Evolutionary conservation across 2,797 vertebrate species (phyloP).

Genomic region (Thunnus albacares): DNA sequence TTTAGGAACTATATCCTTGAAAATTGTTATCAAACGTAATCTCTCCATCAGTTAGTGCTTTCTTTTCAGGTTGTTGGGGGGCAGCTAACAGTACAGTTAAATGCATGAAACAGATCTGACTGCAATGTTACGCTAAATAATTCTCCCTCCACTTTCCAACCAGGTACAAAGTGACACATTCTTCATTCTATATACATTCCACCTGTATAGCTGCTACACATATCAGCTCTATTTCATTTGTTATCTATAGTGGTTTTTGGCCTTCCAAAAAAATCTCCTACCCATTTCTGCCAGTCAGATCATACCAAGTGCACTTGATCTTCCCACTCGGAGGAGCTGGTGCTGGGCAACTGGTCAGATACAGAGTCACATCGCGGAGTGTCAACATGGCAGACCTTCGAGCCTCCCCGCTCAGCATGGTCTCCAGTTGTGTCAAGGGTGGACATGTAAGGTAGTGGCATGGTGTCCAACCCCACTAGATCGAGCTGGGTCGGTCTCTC

Average conservation of each 20-base stretch:
- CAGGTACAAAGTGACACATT: conserved; percentile 46
- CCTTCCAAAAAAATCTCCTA: conserved; percentile 31
- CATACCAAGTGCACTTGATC: conserved; percentile 95
- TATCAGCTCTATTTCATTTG: conserved; percentile 27
- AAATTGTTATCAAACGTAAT: conserved; percentile 48
- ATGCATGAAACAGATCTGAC: conserved; percentile 17
- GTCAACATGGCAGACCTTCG: conserved; percentile 78
- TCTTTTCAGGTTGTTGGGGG: conserved; percentile 35
- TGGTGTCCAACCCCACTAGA: conserved; percentile 80
- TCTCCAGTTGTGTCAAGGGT: conserved; percentile 74
- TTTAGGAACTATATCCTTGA: conserved; percentile 29
- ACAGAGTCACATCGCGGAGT: conserved; percentile 86
- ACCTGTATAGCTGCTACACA: conserved; percentile 20
- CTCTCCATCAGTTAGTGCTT: conserved; percentile 50
- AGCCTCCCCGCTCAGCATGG: conserved; percentile 53
- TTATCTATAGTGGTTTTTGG: conserved; percentile 64
- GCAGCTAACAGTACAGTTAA: conserved; percentile 22
- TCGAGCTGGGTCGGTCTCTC: conserved; percentile 89
- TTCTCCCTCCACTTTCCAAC: conserved; percentile 14
- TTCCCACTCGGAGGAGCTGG: conserved; percentile 93
- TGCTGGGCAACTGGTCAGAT: conserved; percentile 88
- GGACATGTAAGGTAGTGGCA: conserved; percentile 76
- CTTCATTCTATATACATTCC: conserved; percentile 60
- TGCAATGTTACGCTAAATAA: conserved; percentile 25
- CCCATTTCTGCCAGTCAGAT: conserved; percentile 63